Base-by-base conservation (phyloP, 2,888 invertebrate species). In the Hoplodrina ambigua region DNA sequence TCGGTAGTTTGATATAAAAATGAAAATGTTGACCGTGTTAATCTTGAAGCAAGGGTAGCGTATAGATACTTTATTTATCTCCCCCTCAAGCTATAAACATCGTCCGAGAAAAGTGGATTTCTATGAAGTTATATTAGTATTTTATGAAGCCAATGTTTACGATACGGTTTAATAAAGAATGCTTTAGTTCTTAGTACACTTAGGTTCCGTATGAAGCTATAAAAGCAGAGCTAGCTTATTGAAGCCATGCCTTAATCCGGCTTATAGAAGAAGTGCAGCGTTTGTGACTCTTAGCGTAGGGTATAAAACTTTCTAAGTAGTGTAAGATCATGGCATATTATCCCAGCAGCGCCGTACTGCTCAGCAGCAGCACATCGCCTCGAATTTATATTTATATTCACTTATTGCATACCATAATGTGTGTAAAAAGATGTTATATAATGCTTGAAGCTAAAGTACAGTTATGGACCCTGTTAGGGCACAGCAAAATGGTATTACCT, bases 121-220 rank as follows among this genome's bases (percentile, higher is more conserved):
- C 76, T 61, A 77, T 81, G 76, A 76, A 69, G 63, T 76, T 76
- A 80, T 76, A 68, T 76, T 52, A 76, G 50, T 59, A 69, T 76
- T 81, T 77, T 77, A 77, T 76, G 81, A 76, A 80, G 56, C 69
- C 77, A 54, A 76, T 69, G 44, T 77, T 81, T 76, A 81, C 62
- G 70, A 60, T 60, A 53, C 15, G 81, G 53, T 69, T 76, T 80
- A 68, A 69, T 76, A 75, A 60, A 68, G 55, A 56, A 64, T 55
- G 62, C 33, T 25, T 75, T 50, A 55, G 66, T 54, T 74, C 72
- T 53, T 52, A 57, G 79, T 74, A 57, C 66, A 53, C 67, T 75
- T 53, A 65, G 52, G 66, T 59, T 56, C n/a, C 46, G 49, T 49
- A 55, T 65, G 55, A 49, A 41, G 46, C 20, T 76, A 62, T 80